Evolutionary conservation across 2,797 vertebrate genomes (phyloP).

Genomic region (Parauchenoglanis punctatus): DNA sequence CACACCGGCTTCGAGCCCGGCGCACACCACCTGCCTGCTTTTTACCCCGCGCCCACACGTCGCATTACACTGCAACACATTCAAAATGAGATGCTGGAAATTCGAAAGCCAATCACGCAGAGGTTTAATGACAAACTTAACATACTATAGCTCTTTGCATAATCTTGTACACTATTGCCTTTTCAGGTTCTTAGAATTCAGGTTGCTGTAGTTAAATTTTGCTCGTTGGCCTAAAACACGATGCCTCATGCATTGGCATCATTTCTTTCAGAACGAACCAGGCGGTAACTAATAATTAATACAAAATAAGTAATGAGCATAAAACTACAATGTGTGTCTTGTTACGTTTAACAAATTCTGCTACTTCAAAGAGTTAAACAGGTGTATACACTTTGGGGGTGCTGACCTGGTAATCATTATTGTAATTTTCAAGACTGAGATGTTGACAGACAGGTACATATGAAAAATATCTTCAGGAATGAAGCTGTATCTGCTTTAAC

Average conservation of each 20-base stretch:
- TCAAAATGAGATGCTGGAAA: conserved; percentile 11
- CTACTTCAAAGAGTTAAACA: no score
- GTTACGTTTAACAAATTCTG: background rate
- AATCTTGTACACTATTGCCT: background rate
- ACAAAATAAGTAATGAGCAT: background rate
- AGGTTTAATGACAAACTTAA: background rate
- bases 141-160: background rate
- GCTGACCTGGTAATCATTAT: background rate
- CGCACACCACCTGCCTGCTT: conserved; percentile 76
- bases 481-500: background rate
- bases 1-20: conserved; percentile 76
- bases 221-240: background rate
- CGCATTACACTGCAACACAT: conserved; percentile 74
- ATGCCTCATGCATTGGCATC: background rate
- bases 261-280: background rate
- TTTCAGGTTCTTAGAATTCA: background rate
- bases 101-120: background rate
- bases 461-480: background rate
- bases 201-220: background rate
- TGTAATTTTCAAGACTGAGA: background rate
- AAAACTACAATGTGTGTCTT: background rate
- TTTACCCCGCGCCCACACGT: conserved; percentile 80
- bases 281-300: background rate
- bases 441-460: background rate
- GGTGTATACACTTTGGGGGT: background rate